Percentiles rank a stretch among this genome's conserved stretches.
phyloP scores from a whole-genome alignment of 2,797 vertebrate genomes.

The Loris lydekkerianus region DNA sequence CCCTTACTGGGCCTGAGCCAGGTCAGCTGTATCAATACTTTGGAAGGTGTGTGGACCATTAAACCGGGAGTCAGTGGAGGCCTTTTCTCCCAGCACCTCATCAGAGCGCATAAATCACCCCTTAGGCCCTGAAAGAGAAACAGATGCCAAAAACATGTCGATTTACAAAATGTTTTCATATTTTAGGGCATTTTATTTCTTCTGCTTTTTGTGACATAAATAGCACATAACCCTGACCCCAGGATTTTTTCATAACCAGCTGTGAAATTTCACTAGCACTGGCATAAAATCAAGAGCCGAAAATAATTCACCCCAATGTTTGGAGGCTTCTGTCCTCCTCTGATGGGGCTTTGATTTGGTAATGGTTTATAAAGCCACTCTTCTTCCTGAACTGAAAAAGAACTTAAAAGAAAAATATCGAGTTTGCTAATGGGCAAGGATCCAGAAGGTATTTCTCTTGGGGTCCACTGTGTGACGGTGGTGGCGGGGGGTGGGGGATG shows the following conservation, averaged over 20 bases:
- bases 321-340: conserved; percentile 71
- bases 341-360: conserved; percentile 72
- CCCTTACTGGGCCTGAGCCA: neutral
- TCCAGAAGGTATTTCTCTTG: conserved; percentile 57
- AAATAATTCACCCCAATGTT: conserved; percentile 74
- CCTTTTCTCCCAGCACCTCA: conserved; percentile 74
- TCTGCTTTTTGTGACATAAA: conserved; percentile 74
- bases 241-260: conserved; percentile 77
- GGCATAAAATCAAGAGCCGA: conserved; percentile 69
- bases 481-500: no score
- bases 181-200: conserved; percentile 76
- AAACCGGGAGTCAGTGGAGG: neutral
- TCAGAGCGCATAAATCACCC: conserved; percentile 72
- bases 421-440: conserved; percentile 15
- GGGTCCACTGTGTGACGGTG: neutral
- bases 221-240: conserved; percentile 60
- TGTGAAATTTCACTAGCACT: conserved; percentile 81
- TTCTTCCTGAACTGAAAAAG: conserved; percentile 71
- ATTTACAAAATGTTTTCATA: conserved; percentile 80
- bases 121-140: conserved; percentile 73
- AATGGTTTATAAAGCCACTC: conserved; percentile 72
- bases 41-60: conserved; percentile 68
- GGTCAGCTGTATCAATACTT: conserved; percentile 81
- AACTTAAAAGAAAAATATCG: conserved; percentile 70
- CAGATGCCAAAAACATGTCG: conserved; percentile 71